Conservation (phyloP, 2,113 vertebrate species). For the Spermophilus dauricus region DNA sequence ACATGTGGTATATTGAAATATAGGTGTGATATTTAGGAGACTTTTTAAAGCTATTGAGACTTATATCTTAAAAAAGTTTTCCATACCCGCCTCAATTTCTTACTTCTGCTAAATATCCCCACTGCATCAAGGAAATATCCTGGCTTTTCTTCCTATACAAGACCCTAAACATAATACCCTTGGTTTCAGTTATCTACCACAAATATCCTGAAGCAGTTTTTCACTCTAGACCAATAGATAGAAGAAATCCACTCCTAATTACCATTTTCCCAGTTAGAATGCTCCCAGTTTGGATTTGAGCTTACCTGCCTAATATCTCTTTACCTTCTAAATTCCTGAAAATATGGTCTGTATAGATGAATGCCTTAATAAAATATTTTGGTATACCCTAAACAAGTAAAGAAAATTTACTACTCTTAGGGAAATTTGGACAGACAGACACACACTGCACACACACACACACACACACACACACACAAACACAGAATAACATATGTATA, state of each 20-base stretch:
- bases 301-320: neutral
- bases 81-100: neutral
- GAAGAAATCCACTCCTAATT: neutral
- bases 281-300: neutral
- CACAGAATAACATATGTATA: accelerated
- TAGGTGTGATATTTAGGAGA: neutral
- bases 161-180: accelerated
- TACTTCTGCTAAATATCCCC: neutral
- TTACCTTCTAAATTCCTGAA: neutral
- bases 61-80: neutral
- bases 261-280: neutral
- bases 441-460: neutral
- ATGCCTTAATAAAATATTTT: neutral
- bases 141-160: neutral
- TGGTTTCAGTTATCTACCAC: neutral
- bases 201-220: neutral
- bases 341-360: neutral
- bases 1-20: neutral
- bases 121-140: neutral
- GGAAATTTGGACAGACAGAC: no score
- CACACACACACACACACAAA: no score
- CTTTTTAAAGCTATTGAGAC: neutral
- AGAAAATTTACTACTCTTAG: no score
- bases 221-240: neutral
- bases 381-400: neutral